Percentiles rank a stretch among this genome's conserved stretches.
phyloP scores from a whole-genome alignment of 2,888 invertebrate genomes.

The Steinernema carpocapsae region DNA sequence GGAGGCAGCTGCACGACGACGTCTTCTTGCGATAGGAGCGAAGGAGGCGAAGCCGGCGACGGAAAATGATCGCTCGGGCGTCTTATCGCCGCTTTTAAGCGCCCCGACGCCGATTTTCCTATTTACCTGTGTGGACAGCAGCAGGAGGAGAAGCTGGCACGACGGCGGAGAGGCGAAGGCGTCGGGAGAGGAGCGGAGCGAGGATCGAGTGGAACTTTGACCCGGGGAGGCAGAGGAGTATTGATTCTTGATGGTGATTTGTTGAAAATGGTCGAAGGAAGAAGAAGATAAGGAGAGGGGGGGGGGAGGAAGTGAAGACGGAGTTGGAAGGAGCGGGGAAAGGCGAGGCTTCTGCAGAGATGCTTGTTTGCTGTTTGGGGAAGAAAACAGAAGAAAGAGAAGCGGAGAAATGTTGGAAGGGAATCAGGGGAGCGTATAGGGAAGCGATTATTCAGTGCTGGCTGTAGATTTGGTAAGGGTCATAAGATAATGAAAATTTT shows the following conservation, averaged over 20 bases:
- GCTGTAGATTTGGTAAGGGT: no score
- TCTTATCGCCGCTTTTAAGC: conserved; percentile 33
- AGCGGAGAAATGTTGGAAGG: no score
- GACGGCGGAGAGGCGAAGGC: background rate
- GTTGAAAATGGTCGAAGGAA: background rate
- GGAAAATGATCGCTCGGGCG: conserved; percentile 4
- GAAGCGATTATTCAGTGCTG: no score
- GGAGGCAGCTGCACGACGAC: background rate
- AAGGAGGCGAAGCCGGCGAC: background rate
- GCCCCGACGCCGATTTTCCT: conserved; percentile 15
- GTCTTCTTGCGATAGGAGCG: background rate
- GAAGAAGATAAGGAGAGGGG: background rate
- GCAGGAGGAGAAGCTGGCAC: conserved; percentile 32
- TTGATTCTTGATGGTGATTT: background rate
- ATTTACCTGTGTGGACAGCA: conserved; percentile 24
- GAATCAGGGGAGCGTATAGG: no score
- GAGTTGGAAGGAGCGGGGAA: no score
- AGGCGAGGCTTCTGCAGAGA: no score
- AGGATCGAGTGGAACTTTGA: conserved; percentile 22
- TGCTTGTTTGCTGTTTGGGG: no score
- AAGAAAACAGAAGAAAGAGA: no score
- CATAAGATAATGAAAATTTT: no score
- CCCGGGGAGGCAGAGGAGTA: background rate
- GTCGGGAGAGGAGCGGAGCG: background rate
- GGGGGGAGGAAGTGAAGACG: no score